These are phyloP conservation scores for Cancer borealis DNA, from an alignment of 2,888 invertebrate species.

Conservation along the genomic window DNA sequence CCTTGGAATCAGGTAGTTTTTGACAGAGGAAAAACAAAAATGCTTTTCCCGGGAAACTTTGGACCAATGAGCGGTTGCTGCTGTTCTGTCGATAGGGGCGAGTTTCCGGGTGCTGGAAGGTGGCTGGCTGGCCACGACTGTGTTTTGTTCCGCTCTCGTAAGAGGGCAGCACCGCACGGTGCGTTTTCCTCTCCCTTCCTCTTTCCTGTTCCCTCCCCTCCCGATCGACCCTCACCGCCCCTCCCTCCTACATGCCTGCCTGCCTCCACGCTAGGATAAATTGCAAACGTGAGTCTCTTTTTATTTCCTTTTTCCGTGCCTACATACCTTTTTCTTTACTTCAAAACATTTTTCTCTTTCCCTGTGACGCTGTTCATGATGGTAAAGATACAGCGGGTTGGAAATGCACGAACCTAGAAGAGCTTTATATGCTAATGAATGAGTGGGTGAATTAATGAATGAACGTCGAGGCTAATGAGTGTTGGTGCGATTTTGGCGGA, in stretches of 20 bases:
- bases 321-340: constrained; percentile 8
- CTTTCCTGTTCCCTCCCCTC: not conserved
- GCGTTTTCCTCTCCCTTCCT: not conserved
- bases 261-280: constrained; percentile 6
- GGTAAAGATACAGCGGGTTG: not conserved
- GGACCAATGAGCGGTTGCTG: not conserved
- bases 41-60: constrained; percentile 35
- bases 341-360: not conserved
- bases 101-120: constrained; percentile 21
- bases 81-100: not conserved
- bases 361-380: not conserved
- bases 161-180: constrained; percentile 47
- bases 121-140: not conserved
- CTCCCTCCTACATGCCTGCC: constrained; percentile 34
- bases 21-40: not conserved
- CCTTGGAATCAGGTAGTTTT: not conserved
- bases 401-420: not conserved
- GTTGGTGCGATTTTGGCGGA: constrained; percentile 2
- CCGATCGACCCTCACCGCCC: not conserved
- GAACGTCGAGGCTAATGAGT: constrained; percentile 33
- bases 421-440: constrained; percentile 27
- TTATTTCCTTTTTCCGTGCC: not conserved
- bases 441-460: constrained; percentile 37
- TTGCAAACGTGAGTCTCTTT: constrained; percentile 34
- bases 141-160: not conserved